Evolutionary conservation across 2,888 invertebrate genomes (phyloP), one percentile per base, ranked within the genome.

Genomic region (Mamestra brassicae): DNA sequence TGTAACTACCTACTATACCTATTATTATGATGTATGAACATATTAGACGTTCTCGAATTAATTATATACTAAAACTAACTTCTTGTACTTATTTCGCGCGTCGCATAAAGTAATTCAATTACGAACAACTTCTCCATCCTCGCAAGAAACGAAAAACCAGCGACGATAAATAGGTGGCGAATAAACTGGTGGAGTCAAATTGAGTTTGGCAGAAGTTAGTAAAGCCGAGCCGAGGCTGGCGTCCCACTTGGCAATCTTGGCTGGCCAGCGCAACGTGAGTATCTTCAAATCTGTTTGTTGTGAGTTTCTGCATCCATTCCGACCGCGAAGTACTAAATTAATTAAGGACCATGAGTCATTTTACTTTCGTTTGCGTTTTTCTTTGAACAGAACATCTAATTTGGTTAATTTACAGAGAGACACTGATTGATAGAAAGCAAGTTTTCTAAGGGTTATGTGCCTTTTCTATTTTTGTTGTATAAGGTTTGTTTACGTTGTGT

Each of bases 121-220:
- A 79, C 34, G n/a, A 45, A 13, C 57, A 71, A 74, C 57, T 66
- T 73, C 38, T 34, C 57, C 58, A 62, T 61, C 6, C 66, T 65
- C 54, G 34, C 52, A 38, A 65, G 68, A 26, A 64, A 58, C 8
- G 26, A 74, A 72, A 84, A 70, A 15, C 36, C 69, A 58, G 45
- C 34, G 13, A 71, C 57, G 58, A 65, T 74, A 79, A 82, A 82
- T 55, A 76, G 57, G 50, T 50, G 42, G 47, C 60, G 58, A 85
- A 74, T 45, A 75, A 83, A 75, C 74, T 76, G 76, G 71, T 60
- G 68, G 68, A 80, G 73, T 60, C 71, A 83, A 84, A 83, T 77
- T 84, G 73, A 75, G 80, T 83, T 79, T 76, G 68, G 62, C 66
- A 64, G 62, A 70, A 73, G 58, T 58, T 61, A 67, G 57, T 68